phyloP scores from a whole-genome alignment of 2,888 invertebrate genomes.

The Anaspis maculata region DNA sequence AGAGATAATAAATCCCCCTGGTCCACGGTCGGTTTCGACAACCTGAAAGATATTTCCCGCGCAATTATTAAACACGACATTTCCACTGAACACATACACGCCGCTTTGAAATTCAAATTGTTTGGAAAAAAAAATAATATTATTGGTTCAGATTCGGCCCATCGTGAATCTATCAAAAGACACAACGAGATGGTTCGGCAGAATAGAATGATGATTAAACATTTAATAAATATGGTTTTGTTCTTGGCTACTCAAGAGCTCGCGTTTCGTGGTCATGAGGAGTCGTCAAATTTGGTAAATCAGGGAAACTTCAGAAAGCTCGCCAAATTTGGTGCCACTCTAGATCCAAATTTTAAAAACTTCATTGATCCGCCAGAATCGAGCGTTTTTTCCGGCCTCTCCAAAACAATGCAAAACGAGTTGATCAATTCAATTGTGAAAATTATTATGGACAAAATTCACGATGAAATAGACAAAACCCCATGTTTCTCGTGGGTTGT shows the following conservation, averaged over 20 bases:
- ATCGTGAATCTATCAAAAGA: constrained; percentile 5
- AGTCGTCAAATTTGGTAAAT: constrained; percentile 6
- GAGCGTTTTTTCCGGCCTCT: too few relatives aligned
- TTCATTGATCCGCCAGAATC: too few relatives aligned
- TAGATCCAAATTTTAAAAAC: too few relatives aligned
- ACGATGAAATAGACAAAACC: constrained; percentile 10
- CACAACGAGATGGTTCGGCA: constrained; percentile 6
- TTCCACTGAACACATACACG: constrained; percentile 7
- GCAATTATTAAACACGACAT: constrained; percentile 5
- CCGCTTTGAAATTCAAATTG: constrained; percentile 10
- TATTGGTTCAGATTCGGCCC: constrained; percentile 6
- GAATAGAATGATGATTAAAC: constrained; percentile 5
- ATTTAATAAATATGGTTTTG: constrained; percentile 3
- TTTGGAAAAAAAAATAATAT: constrained; percentile 11
- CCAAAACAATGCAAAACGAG: constrained; percentile 16
- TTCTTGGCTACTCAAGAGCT: too few relatives aligned
- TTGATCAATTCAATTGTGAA: constrained; percentile 11
- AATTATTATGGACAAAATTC: constrained; percentile 6
- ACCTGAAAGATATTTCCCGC: too few relatives aligned
- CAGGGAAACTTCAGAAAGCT: too few relatives aligned
- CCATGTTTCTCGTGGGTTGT: constrained; percentile 12
- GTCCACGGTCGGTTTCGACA: constrained; percentile 6
- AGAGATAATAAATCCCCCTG: background rate
- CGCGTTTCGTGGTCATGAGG: constrained; percentile 1
- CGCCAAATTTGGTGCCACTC: too few relatives aligned